These are phyloP conservation scores for Luehdorfia chinensis DNA, from an alignment of 1,140 invertebrate genomes.

Conservation along the genomic window DNA sequence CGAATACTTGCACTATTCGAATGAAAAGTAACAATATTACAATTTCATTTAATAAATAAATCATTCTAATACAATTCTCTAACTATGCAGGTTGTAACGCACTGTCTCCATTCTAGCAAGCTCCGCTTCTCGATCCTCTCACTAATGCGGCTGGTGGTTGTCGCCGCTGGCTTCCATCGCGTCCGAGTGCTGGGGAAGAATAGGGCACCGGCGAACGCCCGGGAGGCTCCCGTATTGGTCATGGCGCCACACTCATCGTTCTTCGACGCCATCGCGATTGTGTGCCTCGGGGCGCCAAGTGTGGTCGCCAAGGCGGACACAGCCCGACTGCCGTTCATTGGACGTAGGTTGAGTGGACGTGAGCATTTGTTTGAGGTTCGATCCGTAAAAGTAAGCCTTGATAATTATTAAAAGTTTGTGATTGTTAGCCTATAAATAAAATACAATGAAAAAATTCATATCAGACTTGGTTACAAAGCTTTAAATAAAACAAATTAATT, in stretches of 20 bases:
- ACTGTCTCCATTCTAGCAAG: constrained; percentile 58
- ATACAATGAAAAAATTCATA: too few relatives aligned
- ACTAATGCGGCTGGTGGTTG: constrained; percentile 85
- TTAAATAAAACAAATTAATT: too few relatives aligned
- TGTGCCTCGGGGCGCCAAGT: constrained; percentile 88
- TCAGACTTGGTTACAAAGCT: too few relatives aligned
- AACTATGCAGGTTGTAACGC: too few relatives aligned
- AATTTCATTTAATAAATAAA: too few relatives aligned
- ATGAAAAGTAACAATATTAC: too few relatives aligned
- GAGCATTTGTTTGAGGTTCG: constrained; percentile 14
- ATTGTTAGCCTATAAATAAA: too few relatives aligned
- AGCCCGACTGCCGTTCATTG: constrained; percentile 88
- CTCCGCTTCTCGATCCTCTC: constrained; percentile 79
- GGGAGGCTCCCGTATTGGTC: constrained; percentile 91
- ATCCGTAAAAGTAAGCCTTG: constrained; percentile 12
- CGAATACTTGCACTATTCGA: too few relatives aligned
- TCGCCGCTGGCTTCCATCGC: constrained; percentile 87
- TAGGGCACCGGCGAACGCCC: constrained; percentile 35
- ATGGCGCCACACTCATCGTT: constrained; percentile 94
- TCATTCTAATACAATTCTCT: too few relatives aligned
- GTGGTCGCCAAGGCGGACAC: constrained; percentile 93
- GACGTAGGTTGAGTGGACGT: constrained; percentile 82
- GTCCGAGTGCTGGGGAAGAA: constrained; percentile 47
- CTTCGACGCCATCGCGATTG: constrained; percentile 91
- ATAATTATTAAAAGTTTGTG: too few relatives aligned